Evolutionary conservation across 2,113 vertebrate species (phyloP).

Genomic region (Alexandromys fortis): DNA sequence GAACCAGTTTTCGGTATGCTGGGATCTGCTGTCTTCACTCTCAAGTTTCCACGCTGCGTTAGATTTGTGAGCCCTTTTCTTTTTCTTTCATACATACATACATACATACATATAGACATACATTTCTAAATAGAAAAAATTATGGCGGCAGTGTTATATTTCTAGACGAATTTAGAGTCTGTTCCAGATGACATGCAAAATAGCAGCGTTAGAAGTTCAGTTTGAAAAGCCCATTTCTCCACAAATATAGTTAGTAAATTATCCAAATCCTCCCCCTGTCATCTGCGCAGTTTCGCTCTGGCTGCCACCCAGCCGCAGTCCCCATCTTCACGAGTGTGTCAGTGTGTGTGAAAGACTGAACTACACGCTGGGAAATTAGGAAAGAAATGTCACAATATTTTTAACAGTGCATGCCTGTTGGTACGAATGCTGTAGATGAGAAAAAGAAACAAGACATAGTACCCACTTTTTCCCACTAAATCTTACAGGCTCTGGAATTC

Average conservation of each 20-base stretch:
- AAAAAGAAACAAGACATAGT: background rate
- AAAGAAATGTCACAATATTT: slow-evolving; percentile 12
- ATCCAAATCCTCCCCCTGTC: background rate
- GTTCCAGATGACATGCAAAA: background rate
- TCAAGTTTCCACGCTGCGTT: background rate
- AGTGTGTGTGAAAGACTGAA: background rate
- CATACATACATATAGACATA: background rate
- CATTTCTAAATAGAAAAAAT: background rate
- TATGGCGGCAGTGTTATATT: background rate
- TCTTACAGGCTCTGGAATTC: background rate
- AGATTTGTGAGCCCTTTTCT: background rate
- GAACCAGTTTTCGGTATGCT: background rate
- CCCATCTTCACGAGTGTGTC: background rate
- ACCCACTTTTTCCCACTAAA: background rate
- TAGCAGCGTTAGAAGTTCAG: background rate
- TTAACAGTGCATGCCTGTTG: background rate
- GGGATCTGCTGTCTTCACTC: too few relatives aligned
- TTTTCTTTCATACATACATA: background rate
- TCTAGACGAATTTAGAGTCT: background rate
- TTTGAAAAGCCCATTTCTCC: background rate
- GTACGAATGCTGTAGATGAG: background rate
- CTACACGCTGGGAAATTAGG: background rate
- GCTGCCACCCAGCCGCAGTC: background rate
- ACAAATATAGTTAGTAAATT: background rate
- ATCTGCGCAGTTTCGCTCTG: background rate